phyloP scores from a whole-genome alignment of 2,888 invertebrate species.

The Hedychridium roseum region DNA sequence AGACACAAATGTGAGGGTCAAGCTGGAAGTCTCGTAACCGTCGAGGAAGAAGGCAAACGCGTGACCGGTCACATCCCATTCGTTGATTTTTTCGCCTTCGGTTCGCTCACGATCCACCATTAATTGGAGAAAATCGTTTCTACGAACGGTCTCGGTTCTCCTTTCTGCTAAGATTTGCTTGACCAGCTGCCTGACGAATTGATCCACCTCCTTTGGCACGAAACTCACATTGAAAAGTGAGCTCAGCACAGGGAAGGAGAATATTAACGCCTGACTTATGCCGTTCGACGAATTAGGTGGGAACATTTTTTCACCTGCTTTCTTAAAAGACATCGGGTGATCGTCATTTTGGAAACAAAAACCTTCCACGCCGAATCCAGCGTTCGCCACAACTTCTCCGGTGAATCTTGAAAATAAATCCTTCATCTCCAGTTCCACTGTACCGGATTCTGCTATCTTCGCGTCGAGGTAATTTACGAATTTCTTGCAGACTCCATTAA shows the following conservation, averaged over 20 bases:
- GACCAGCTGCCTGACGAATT: constrained; percentile 37
- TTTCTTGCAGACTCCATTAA: constrained; percentile 36
- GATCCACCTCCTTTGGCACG: constrained; percentile 26
- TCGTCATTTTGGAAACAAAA: constrained; percentile 32
- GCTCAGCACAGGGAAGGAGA: constrained; percentile 27
- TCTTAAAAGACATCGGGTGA: constrained; percentile 22
- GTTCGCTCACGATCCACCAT: constrained; percentile 52
- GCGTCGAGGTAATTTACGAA: constrained; percentile 23
- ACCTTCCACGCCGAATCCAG: constrained; percentile 41
- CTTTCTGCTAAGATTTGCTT: constrained; percentile 34
- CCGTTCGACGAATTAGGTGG: constrained; percentile 7
- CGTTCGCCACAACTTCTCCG: constrained; percentile 34
- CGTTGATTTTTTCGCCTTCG: constrained; percentile 40
- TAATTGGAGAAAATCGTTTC: constrained; percentile 64
- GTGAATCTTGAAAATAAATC: constrained; percentile 28
- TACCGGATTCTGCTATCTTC: constrained; percentile 4
- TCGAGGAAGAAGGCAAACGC: constrained; percentile 66
- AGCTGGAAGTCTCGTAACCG: constrained; percentile 67
- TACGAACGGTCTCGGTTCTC: constrained; percentile 43
- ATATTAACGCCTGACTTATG: constrained; percentile 16
- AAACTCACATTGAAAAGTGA: constrained; percentile 22
- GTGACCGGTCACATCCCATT: constrained; percentile 56
- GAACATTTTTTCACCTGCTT: constrained; percentile 24
- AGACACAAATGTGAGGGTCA: constrained; percentile 61
- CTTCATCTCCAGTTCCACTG: constrained; percentile 32